Evolutionary conservation across 1,140 invertebrate genomes (phyloP), one percentile per base, ranked within the genome.

Genomic region (Papilio xuthus): DNA sequence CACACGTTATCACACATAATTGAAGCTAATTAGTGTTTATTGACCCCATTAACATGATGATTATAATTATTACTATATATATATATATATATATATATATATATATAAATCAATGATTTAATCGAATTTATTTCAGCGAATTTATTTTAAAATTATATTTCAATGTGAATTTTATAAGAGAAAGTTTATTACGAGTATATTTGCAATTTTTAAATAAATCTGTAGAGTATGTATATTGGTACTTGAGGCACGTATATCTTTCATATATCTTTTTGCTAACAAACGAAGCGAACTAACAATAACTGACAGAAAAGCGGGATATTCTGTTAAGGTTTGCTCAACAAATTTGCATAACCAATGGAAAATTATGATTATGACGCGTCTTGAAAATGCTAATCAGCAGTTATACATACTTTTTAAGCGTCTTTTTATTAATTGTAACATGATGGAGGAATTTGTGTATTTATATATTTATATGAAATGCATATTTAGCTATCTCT

Each of bases 11-110:
- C 67, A 18, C 20, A 71, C 32, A 10, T 71, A n/a, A 71, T 71
- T 42, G 20, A 42, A 37, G 26, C 32, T 71, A 71, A 71, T 71
- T 42, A 42, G 9, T 71, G 69, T 71, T 71, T 71, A 71, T 71
- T 71, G 69, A 71, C 37, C 69, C 32, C 18, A 71, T 71, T 71
- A 20, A 6, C 6, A 18, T 71, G 15, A 0, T 41, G 12, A 41
- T 71, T 71, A 63, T 32, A 32, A 32, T 32, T 32, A 32, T 6
- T 32, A 56, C n/a, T n/a, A n/a, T n/a, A n/a, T n/a, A n/a, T n/a
- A n/a, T n/a, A n/a, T n/a, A n/a, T n/a, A n/a, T n/a, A 53, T 53
- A 53, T 3, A 53, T 4, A 41, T 41, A 41, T 4, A 4, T 41
- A 44, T 13, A 47, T 47, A 23, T 60, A 23, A 26, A 26, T 26